Base-by-base conservation (phyloP, 2,113 vertebrate species). In the Anoura caudifer region DNA sequence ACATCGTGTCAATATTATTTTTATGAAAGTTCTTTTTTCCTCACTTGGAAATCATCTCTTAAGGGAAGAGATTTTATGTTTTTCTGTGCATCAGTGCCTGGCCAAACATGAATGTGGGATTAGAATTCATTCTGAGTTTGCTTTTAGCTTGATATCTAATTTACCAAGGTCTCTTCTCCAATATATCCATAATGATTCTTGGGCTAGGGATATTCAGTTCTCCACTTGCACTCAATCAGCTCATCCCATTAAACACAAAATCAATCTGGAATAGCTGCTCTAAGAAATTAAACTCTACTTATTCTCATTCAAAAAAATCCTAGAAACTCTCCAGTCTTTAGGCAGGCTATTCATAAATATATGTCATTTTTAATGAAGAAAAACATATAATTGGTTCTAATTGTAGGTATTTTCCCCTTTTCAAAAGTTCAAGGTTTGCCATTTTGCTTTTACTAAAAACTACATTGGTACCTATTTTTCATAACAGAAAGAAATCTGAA, bases 161-260 rank as follows among this genome's bases (percentile, higher is more conserved):
- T 96, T 92, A 65, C 90, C 43, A 87, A 95, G 31, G 65, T 92
- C 38, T 93, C 33, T 89, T 73, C 38, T 96, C 26, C 14, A 91
- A 36, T 59, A 52, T 28, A 63, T 56, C 26, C 19, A 82, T 90
- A 87, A 80, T 81, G 41, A 93, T 41, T 86, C 14, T 73, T 87
- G 69, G 87, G 38, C 36, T 88, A 31, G 56, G 93, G 36, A 85
- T 41, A 56, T 0, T 88, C 28, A 28, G 33, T 85, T 83, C 82
- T 69, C 73, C 43, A 69, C 52, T 61, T 93, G 87, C 47, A 73
- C 2, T 75, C 52, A 31, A 95, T 94, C 90, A 86, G 61, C 15
- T 90, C 76, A 82, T 95, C 88, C 76, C 67, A 92, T 96, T 97
- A 95, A 95, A 92, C 17, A 76, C 3, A 4, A 96, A 96, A 93